phyloP scores from a whole-genome alignment of 1,140 invertebrate species.

The Saccostrea echinata region DNA sequence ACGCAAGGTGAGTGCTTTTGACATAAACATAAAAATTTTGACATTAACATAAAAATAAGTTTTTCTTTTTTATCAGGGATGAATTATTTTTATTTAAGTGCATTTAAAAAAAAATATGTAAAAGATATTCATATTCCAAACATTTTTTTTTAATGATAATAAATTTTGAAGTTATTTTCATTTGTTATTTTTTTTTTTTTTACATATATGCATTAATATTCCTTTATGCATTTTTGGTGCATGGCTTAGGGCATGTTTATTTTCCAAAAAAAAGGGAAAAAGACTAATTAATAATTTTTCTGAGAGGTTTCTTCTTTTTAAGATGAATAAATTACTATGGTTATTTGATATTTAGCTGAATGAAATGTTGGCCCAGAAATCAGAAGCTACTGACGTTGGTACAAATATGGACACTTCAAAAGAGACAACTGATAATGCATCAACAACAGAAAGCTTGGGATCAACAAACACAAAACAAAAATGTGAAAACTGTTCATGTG shows the following conservation, averaged over 20 bases:
- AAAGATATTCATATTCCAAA: too few relatives aligned
- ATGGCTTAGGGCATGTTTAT: background rate
- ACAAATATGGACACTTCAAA: background rate
- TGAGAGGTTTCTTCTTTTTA: background rate
- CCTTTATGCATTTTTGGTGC: background rate
- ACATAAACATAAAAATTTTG: background rate
- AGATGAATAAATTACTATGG: background rate
- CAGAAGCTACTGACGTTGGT: background rate
- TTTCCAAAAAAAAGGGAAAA: too few relatives aligned
- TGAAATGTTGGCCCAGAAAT: background rate
- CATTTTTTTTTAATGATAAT: too few relatives aligned
- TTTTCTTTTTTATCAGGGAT: background rate
- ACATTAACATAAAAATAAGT: too few relatives aligned
- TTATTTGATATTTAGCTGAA: background rate
- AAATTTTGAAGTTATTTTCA: too few relatives aligned
- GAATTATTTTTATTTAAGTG: background rate
- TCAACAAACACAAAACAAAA: background rate
- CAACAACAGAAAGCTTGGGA: background rate
- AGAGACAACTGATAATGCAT: constrained; percentile 5
- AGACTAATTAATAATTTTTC: too few relatives aligned
- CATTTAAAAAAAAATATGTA: too few relatives aligned
- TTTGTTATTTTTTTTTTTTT: background rate
- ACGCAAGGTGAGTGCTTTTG: constrained; percentile 69
- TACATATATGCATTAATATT: background rate
- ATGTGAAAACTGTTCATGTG: background rate